Evolutionary conservation across 2,797 vertebrate genomes (phyloP).

Genomic region (Heterohyrax brucei): DNA sequence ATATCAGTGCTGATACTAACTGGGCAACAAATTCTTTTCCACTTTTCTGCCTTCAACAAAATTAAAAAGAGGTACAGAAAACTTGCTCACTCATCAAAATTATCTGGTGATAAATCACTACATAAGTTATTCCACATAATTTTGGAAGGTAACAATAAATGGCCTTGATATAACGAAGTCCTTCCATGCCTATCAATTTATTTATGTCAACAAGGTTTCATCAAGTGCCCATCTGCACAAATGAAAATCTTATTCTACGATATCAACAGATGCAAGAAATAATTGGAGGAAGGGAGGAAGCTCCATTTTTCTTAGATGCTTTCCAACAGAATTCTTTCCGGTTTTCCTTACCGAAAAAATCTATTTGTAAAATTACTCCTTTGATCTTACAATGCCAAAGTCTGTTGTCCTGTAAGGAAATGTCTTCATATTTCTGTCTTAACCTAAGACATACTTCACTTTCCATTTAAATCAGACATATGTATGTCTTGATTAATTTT

Average conservation of each 20-base stretch:
- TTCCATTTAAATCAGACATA: conserved; percentile 65
- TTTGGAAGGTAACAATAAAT: neutral
- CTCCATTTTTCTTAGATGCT: neutral
- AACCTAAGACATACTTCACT: conserved; percentile 75
- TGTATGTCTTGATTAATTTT: too few species aligned
- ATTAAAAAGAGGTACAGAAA: neutral
- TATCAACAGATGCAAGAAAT: neutral
- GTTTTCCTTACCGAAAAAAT: neutral
- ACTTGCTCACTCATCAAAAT: neutral
- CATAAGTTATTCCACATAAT: neutral
- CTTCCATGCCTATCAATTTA: neutral
- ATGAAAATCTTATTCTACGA: neutral
- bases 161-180: neutral
- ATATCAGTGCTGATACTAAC: neutral
- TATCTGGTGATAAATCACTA: neutral
- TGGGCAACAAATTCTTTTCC: neutral
- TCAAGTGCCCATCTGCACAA: neutral
- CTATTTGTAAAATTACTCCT: conserved; percentile 87
- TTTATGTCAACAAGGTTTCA: neutral
- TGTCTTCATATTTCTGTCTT: conserved; percentile 70
- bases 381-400: conserved; percentile 90
- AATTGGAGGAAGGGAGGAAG: neutral
- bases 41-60: neutral
- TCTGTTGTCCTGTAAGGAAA: conserved; percentile 86
- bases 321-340: neutral